These are phyloP conservation scores for Caenorhabditis sulstoni DNA, from an alignment of 2,888 invertebrate species.

Conservation along the genomic window DNA sequence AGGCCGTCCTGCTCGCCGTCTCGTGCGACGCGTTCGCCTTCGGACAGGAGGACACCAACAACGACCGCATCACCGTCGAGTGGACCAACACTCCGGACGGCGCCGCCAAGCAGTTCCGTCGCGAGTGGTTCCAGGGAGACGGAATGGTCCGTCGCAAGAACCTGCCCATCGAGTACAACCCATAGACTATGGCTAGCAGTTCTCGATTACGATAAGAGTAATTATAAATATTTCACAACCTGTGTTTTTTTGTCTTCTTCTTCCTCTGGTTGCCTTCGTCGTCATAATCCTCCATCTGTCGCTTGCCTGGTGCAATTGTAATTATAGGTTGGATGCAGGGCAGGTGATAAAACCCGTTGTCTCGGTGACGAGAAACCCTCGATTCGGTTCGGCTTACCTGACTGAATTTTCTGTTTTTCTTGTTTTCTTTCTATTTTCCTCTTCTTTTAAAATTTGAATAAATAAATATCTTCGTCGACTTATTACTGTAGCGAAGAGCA, in stretches of 20 bases:
- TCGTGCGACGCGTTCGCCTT: constrained; percentile 58
- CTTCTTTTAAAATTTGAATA: too few relatives aligned
- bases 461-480: too few relatives aligned
- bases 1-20: constrained; percentile 58
- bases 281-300: too few relatives aligned
- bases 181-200: constrained; percentile 29
- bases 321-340: neutral
- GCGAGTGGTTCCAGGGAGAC: constrained; percentile 75
- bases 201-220: too few relatives aligned
- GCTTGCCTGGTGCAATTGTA: neutral
- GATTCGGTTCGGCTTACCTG: neutral
- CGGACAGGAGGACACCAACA: constrained; percentile 59
- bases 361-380: neutral
- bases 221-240: too few relatives aligned
- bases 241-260: too few relatives aligned
- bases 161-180: constrained; percentile 62
- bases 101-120: constrained; percentile 70
- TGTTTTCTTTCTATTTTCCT: neutral
- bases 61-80: constrained; percentile 60
- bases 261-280: too few relatives aligned
- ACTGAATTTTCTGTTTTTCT: too few relatives aligned
- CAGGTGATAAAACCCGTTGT: constrained; percentile 3
- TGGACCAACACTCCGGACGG: constrained; percentile 74
- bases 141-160: constrained; percentile 72
- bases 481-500: constrained; percentile 1